These are phyloP conservation scores for Alectura lathami DNA, from an alignment of 2,113 vertebrate genomes.

Conservation along the genomic window DNA sequence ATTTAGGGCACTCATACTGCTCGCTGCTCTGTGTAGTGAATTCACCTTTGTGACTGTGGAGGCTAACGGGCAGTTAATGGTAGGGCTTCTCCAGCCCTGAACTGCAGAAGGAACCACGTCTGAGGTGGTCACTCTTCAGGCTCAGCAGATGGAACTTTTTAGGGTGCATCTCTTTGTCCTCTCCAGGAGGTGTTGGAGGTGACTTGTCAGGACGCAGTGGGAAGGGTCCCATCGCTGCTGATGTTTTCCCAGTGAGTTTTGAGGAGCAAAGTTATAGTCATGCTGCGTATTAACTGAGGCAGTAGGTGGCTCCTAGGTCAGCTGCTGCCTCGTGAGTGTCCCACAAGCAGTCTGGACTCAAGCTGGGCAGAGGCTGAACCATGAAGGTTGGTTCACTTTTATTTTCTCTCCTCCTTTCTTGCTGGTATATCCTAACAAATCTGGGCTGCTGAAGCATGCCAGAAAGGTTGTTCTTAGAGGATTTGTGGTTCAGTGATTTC, in stretches of 20 bases:
- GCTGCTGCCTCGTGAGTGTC: neutral
- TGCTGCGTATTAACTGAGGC: neutral
- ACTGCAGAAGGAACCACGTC: neutral
- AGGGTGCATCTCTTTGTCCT: neutral
- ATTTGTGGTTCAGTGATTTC: constrained; percentile 45
- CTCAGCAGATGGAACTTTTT: neutral
- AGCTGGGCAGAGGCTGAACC: neutral
- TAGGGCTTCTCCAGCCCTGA: neutral
- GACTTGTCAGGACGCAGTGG: neutral
- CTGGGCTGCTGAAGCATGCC: neutral
- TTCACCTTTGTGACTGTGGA: neutral
- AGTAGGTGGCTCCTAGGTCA: neutral
- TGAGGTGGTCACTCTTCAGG: neutral
- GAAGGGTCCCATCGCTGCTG: neutral
- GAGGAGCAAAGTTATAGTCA: neutral
- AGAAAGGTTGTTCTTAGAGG: neutral
- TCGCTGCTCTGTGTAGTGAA: neutral
- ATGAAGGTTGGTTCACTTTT: neutral
- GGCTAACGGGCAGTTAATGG: neutral
- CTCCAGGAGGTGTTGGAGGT: neutral
- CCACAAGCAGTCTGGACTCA: neutral
- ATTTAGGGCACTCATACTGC: neutral
- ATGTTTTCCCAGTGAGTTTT: neutral
- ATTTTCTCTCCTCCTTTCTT: neutral
- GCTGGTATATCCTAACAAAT: neutral